Percentiles rank a stretch among this genome's conserved stretches.
These are phyloP conservation scores for Microctonus hyperodae DNA, from an alignment of 2,888 invertebrate genomes.

Conservation along the genomic window DNA sequence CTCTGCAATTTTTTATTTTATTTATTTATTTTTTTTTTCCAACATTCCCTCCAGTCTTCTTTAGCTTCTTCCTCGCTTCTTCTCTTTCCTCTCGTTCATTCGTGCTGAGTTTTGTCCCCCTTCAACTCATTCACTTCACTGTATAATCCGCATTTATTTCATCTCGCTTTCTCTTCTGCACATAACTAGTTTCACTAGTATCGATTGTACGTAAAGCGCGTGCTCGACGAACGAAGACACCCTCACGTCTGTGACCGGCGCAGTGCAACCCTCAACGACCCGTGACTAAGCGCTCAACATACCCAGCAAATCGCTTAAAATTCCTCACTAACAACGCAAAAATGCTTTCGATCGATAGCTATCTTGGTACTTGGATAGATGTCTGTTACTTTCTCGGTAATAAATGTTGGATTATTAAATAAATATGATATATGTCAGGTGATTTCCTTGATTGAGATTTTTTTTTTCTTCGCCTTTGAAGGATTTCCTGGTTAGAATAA, in stretches of 20 bases:
- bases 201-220: constrained; percentile 54
- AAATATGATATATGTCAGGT: constrained; percentile 4
- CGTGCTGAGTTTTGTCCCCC: constrained; percentile 18
- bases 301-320: constrained; percentile 6
- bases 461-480: too few species aligned
- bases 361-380: constrained; percentile 1
- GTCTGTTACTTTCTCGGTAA: background rate
- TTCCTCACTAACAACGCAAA: constrained; percentile 5
- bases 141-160: background rate
- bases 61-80: constrained; percentile 9
- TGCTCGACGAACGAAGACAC: constrained; percentile 45
- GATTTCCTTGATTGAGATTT: constrained; percentile 2
- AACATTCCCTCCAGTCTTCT: constrained; percentile 13
- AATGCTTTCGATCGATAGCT: constrained; percentile 38
- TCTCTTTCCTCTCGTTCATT: constrained; percentile 24
- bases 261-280: constrained; percentile 32
- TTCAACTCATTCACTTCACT: constrained; percentile 18
- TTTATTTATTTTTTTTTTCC: background rate
- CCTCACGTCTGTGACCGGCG: constrained; percentile 25
- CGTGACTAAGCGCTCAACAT: constrained; percentile 29
- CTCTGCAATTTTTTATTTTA: constrained; percentile 29
- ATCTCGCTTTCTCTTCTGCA: constrained; percentile 27
- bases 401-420: constrained; percentile 2
- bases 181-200: constrained; percentile 42
- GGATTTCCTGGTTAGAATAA: background rate